Evolutionary conservation across 2,797 vertebrate species (phyloP), one percentile per base, ranked within the genome.

Genomic region (Diplodus puntazzo): DNA sequence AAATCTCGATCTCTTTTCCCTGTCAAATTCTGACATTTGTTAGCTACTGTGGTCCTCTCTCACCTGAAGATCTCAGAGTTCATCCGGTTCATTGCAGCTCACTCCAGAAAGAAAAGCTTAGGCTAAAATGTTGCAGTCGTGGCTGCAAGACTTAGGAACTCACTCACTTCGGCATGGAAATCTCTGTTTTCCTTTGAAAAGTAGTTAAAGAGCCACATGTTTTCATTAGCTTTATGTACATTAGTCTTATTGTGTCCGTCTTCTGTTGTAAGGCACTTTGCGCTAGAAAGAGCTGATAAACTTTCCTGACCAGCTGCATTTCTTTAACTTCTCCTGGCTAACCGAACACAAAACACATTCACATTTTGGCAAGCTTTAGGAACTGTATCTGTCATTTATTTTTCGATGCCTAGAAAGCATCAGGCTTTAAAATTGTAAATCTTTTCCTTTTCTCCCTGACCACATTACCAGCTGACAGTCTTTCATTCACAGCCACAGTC

Each of bases 401-500:
- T 60, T 45, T 62, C 18, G 10, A 34, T 17, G 71, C 54, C 74
- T 80, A 65, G 60, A 73, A 75, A 64, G 46, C 27, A 69, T 69
- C 8, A 21, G 0, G 49, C 48, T 55, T 53, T 27, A 27, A 23
- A 67, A 23, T 50, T 64, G 16, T 52, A 50, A 17, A 39, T 77
- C n/a, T 75, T 77, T 65, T 69, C 23, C 67, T 73, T 69, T 62
- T 46, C 59, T 77, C 48, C 46, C 42, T n/a, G 30, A 75, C 70
- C 12, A 59, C 43, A 59, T 11, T 52, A 68, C 75, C 49, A 54
- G 0, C 58, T 66, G 67, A 60, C 45, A 75, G 45, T 14, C 53
- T 8, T 68, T 73, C 23, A 87, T 62, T 58, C 48, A 72, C 57
- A 95, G 94, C 43, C n/a, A 49, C 11, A 48, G 50, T 18, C 34